Evolutionary conservation across 2,113 vertebrate genomes (phyloP), one percentile per base, ranked within the genome.

Genomic region (Microcebus jonahi): DNA sequence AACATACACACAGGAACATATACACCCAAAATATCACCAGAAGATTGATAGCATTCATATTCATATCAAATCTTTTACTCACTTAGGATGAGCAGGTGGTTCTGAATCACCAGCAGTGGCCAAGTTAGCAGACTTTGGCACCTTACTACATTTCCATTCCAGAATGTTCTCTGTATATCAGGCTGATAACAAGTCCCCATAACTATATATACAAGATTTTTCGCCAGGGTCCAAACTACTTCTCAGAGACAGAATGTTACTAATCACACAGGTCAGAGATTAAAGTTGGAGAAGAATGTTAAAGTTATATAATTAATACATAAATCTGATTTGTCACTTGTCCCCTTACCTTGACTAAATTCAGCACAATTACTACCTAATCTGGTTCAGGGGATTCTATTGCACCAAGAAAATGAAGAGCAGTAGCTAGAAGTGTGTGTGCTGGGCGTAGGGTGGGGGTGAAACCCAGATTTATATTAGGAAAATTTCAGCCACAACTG

Each of bases 41-140:
- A 76, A 94, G 76, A 97, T 75, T 93, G 88, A 76, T 68, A 76
- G 77, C 90, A 96, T 92, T 97, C 90, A 68, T 67, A 95, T 83
- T 73, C 59, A 39, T 23, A 93, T 25, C 83, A 90, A 89, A 89
- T 84, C n/a, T 48, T 68, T 92, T 84, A 93, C 92, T 96, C 92
- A 95, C 70, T 95, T 34, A 70, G 36, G 73, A 73, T 82, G 25
- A 63, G 86, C 27, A 77, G 63, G 71, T 94, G 79, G 59, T 87
- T 94, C 85, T 95, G 81, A 95, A 94, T 87, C 63, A 90, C 34
- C 50, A 63, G 63, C 81, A 96, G 75, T 45, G 63, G 73, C 86
- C 94, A 97, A 67, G 23, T 80, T 57, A 79, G 70, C 73, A 84
- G 61, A 84, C 17, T 55, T 63, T 95, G 82, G 73, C 50, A 87